A percentile compares a stretch with the other conserved stretches of the same genome.
These are phyloP conservation scores for Margaritifera margaritifera DNA, from an alignment of 2,888 invertebrate species.

Conservation along the genomic window DNA sequence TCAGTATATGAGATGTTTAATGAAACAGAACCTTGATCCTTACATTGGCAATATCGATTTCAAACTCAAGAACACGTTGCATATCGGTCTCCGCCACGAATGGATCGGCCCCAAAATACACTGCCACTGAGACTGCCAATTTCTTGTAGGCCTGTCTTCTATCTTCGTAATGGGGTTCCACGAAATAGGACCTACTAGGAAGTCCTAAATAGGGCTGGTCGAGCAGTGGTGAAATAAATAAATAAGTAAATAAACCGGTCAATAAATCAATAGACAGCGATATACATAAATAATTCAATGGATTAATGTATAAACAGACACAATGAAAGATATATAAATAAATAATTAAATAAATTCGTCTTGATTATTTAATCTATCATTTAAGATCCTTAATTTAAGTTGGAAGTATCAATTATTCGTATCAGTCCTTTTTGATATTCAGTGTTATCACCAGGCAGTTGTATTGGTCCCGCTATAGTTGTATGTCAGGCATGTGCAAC, in stretches of 20 bases:
- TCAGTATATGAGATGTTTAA: too few relatives aligned
- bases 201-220: slow-evolving; percentile 89
- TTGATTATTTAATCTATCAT: too few relatives aligned
- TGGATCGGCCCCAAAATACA: slow-evolving; percentile 85
- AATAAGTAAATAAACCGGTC: neutral
- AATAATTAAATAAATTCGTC: too few relatives aligned
- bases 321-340: too few relatives aligned
- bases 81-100: slow-evolving; percentile 81
- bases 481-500: too few relatives aligned
- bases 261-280: neutral
- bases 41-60: slow-evolving; percentile 91
- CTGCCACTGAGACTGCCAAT: slow-evolving; percentile 88
- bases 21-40: slow-evolving; percentile 68
- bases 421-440: too few relatives aligned
- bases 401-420: too few relatives aligned
- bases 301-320: too few relatives aligned
- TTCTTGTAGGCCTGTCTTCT: slow-evolving; percentile 89
- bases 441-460: too few relatives aligned
- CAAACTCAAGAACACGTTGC: slow-evolving; percentile 85
- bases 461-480: too few relatives aligned
- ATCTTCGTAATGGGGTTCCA: slow-evolving; percentile 46
- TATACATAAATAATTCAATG: too few relatives aligned
- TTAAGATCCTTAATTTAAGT: too few relatives aligned
- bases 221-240: slow-evolving; percentile 77
- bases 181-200: slow-evolving; percentile 88